Evolutionary conservation across 1,140 invertebrate genomes (phyloP).

Genomic region (Ceratoteleas bidentatus): DNA sequence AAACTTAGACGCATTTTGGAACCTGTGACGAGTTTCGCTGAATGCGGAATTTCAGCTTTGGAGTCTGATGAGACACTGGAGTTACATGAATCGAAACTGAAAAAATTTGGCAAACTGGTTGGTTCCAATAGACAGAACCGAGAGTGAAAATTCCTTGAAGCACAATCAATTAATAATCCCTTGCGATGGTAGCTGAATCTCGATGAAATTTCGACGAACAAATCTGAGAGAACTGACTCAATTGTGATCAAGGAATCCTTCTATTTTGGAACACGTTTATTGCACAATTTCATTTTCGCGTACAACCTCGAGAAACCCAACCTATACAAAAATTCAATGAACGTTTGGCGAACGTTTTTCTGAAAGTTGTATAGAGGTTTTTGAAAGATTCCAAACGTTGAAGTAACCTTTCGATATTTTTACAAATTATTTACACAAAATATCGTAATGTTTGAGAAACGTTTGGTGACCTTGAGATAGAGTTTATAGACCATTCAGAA

Average conservation of each 20-base stretch:
- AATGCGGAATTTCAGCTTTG: too few relatives aligned
- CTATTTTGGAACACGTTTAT: conserved; percentile 34
- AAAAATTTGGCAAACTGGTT: not conserved
- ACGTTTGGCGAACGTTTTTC: not conserved
- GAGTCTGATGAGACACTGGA: too few relatives aligned
- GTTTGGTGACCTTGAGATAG: too few relatives aligned
- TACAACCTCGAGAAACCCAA: conserved; percentile 21
- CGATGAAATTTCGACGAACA: conserved; percentile 21
- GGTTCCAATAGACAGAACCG: not conserved
- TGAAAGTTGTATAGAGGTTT: not conserved
- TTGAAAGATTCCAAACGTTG: too few relatives aligned
- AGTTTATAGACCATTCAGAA: too few relatives aligned
- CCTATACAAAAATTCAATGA: conserved; percentile 12
- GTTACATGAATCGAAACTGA: too few relatives aligned
- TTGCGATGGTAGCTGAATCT: conserved; percentile 24
- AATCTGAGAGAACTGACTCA: conserved; percentile 32
- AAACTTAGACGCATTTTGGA: conserved; percentile 40
- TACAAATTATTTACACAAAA: too few relatives aligned
- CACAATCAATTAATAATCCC: not conserved
- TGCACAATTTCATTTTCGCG: conserved; percentile 9
- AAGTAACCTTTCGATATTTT: too few relatives aligned
- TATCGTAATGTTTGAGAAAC: too few relatives aligned
- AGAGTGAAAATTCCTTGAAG: not conserved
- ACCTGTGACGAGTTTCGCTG: too few relatives aligned
- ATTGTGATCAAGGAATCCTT: conserved; percentile 39